Percentiles rank a stretch among this genome's conserved stretches.
Evolutionary conservation across 30 jellyfish, hydroid and myxozoan species (phyloP).

Genomic region (Sanderia malayensis): DNA sequence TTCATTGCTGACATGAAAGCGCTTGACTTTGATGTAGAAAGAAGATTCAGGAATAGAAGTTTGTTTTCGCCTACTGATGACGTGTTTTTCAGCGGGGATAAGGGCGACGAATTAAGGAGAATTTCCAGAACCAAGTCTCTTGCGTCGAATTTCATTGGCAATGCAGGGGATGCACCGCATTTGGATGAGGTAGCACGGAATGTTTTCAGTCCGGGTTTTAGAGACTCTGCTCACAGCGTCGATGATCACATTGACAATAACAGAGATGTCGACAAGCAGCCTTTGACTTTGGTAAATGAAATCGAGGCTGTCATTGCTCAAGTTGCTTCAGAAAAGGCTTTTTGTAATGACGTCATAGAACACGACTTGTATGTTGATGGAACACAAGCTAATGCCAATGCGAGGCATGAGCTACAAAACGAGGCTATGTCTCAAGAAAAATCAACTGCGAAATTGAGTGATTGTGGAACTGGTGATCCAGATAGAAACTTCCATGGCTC

Average conservation of each 20-base stretch:
- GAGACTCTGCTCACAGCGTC: neutral
- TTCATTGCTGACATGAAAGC: conserved; percentile 18
- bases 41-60: neutral
- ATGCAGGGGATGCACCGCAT: neutral
- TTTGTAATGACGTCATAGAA: neutral
- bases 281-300: conserved; percentile 31
- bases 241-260: too few species aligned
- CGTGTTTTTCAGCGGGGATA: conserved; percentile 15
- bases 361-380: neutral
- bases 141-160: neutral
- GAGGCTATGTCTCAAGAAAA: neutral
- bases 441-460: neutral
- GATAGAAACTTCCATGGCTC: neutral
- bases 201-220: neutral
- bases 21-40: conserved; percentile 7
- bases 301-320: conserved; percentile 52
- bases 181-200: neutral
- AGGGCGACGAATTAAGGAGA: neutral
- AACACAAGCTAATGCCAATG: neutral
- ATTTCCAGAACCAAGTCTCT: neutral
- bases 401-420: neutral
- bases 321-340: conserved; percentile 51
- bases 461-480: neutral
- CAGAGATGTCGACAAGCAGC: conserved; percentile 5
- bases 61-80: conserved; percentile 41